Percentiles rank a stretch among this genome's conserved stretches.
These are phyloP conservation scores for Drosophila murphyi DNA, from an alignment of 1,140 invertebrate genomes.

Conservation along the genomic window DNA sequence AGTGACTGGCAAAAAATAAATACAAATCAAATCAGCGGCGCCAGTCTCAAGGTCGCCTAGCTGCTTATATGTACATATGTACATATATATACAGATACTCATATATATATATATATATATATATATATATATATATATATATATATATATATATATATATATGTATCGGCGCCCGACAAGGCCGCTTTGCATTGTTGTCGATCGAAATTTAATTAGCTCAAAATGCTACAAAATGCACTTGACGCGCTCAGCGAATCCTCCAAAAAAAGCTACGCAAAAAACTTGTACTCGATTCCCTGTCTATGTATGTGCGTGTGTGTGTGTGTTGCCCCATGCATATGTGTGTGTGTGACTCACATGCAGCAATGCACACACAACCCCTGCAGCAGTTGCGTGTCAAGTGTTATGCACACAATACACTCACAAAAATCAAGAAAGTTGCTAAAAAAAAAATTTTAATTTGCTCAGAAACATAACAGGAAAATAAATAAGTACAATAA, in stretches of 20 bases:
- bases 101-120: background rate
- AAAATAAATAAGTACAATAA: no score
- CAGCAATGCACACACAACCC: conserved; percentile 22
- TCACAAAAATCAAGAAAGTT: background rate
- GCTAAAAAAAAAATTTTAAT: no score
- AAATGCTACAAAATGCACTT: conserved; percentile 10
- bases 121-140: conserved; percentile 20
- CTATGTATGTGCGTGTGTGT: conserved; percentile 6
- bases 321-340: conserved; percentile 7
- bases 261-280: conserved; percentile 19
- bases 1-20: conserved; percentile 41
- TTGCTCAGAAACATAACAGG: no score
- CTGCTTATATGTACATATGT: conserved; percentile 20
- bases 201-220: conserved; percentile 37
- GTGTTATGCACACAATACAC: conserved; percentile 45
- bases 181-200: conserved; percentile 31
- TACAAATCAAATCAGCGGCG: conserved; percentile 15
- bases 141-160: conserved; percentile 8
- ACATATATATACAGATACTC: background rate
- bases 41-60: conserved; percentile 43
- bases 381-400: conserved; percentile 50
- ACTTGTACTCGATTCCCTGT: conserved; percentile 11
- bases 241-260: conserved; percentile 16
- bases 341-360: background rate
- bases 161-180: conserved; percentile 46